Conservation (phyloP, 2,113 vertebrate genomes). For the Chaetodon trifascialis region DNA sequence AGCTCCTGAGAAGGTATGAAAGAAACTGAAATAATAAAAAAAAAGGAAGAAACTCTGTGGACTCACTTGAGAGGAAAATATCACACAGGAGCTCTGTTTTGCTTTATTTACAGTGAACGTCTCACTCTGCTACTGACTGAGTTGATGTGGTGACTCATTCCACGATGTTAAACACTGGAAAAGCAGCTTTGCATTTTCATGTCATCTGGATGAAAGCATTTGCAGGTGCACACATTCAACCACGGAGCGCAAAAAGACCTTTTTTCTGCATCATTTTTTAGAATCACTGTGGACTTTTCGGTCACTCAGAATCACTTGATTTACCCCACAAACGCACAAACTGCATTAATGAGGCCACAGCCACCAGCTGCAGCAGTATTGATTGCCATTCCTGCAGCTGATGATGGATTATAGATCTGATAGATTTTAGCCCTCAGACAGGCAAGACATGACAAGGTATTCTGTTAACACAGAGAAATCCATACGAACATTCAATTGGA, state of each 20-base stretch:
- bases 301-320: slow-evolving; percentile 10
- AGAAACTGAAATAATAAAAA: neutral
- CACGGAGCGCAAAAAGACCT: neutral
- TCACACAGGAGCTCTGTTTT: neutral
- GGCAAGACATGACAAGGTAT: slow-evolving; percentile 58
- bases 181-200: slow-evolving; percentile 15
- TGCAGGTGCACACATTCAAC: neutral
- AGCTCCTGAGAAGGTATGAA: neutral
- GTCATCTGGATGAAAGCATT: neutral
- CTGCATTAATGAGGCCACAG: slow-evolving; percentile 30
- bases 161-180: neutral
- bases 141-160: slow-evolving; percentile 6
- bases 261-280: neutral
- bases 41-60: neutral
- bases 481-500: slow-evolving; percentile 45
- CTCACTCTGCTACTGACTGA: neutral
- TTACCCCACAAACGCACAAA: neutral
- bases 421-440: slow-evolving; percentile 58
- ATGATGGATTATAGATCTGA: slow-evolving; percentile 60
- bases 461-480: slow-evolving; percentile 64
- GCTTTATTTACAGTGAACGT: neutral
- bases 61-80: neutral
- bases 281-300: neutral
- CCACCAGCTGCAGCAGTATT: slow-evolving; percentile 28
- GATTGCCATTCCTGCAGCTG: slow-evolving; percentile 48